Evolutionary conservation across 1,140 invertebrate genomes (phyloP).

Genomic region (Trichogramma pretiosum): DNA sequence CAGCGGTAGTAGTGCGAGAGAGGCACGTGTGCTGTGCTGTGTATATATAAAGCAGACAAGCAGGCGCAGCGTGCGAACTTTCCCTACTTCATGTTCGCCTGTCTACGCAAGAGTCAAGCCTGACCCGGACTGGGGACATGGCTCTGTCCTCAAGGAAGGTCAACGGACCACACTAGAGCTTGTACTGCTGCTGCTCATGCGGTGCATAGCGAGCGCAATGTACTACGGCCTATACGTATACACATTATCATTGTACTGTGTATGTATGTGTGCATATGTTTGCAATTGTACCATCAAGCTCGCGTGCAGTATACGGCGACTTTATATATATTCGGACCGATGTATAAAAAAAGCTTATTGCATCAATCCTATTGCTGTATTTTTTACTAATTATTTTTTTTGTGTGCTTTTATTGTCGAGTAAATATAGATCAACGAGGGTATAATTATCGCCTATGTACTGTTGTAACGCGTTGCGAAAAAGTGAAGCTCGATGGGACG

Average conservation of each 20-base stretch:
- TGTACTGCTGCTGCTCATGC: background rate
- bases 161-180: conserved; percentile 25
- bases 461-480: too few species aligned
- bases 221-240: background rate
- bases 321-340: background rate
- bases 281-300: background rate
- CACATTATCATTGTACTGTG: background rate
- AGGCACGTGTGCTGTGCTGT: background rate
- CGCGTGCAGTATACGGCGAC: background rate
- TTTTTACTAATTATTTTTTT: conserved; percentile 7
- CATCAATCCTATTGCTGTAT: background rate
- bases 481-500: too few species aligned
- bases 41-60: too few species aligned
- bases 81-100: conserved; percentile 29
- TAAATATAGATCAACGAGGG: too few species aligned
- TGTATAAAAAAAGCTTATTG: background rate
- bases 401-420: too few species aligned
- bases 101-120: conserved; percentile 37
- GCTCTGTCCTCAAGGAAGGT: conserved; percentile 38
- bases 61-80: conserved; percentile 12
- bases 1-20: too few species aligned
- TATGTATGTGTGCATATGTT: background rate
- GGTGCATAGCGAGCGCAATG: background rate
- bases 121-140: conserved; percentile 42
- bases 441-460: too few species aligned